phyloP scores from a whole-genome alignment of 2,113 vertebrate species.

The Cyphomyrus discorhynchus region DNA sequence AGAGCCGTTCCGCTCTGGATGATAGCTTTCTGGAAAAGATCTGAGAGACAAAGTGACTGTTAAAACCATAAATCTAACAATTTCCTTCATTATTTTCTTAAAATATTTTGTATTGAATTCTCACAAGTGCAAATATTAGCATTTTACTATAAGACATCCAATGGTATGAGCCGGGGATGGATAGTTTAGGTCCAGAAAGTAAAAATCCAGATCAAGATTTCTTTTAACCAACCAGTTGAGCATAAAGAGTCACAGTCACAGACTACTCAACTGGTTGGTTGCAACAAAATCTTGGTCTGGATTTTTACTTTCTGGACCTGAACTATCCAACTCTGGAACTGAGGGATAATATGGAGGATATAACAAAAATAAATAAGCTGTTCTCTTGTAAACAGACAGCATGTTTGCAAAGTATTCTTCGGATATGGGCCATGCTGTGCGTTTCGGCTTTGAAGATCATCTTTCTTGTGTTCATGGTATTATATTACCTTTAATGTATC shows the following conservation, averaged over 20 bases:
- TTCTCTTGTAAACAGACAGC: not conserved
- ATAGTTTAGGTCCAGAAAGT: too few relatives aligned
- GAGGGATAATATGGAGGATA: not conserved
- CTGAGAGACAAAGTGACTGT: conserved; percentile 56
- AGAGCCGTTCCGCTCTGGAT: conserved; percentile 96
- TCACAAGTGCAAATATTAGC: not conserved
- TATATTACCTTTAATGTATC: not conserved
- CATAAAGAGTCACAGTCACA: too few relatives aligned
- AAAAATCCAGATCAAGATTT: too few relatives aligned
- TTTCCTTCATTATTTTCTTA: not conserved
- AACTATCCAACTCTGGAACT: not conserved
- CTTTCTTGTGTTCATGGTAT: not conserved
- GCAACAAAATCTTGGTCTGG: not conserved
- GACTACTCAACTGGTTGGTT: too few relatives aligned
- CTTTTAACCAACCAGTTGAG: too few relatives aligned
- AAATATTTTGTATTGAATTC: not conserved
- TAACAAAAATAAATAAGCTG: not conserved
- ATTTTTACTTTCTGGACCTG: not conserved
- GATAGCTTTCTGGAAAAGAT: conserved; percentile 95
- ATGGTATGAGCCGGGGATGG: not conserved
- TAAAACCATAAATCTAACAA: not conserved
- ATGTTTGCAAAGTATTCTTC: not conserved
- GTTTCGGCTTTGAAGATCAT: not conserved
- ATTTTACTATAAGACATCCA: not conserved
- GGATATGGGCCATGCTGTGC: not conserved